Evolutionary conservation across 2,113 vertebrate species (phyloP), one percentile per base, ranked within the genome.

Genomic region (Lichenostomus cassidix): DNA sequence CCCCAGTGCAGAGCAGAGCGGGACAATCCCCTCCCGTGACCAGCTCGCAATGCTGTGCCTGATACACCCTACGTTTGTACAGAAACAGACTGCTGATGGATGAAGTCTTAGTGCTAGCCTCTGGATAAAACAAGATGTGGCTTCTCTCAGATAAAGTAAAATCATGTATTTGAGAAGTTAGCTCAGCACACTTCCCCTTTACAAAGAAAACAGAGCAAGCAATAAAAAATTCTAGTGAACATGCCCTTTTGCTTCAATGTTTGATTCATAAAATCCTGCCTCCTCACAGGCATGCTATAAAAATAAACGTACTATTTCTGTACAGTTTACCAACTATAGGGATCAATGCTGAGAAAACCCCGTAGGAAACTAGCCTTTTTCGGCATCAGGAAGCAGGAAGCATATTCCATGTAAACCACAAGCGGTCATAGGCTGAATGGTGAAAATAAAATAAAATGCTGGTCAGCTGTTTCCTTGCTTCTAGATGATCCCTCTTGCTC

Each of bases 371-470:
- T 10, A 83, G 18, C 33, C 15, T 83, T 90, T 65, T 16, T 0
- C 1, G 65, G 3, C 78, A 81, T 21, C 20, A 0, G 21, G 33
- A 73, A 87, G 77, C 55, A 83, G 56, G 44, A 81, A 74, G 42
- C 3, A 1, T 59, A 82, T 55, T 82, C 82, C 65, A 15, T 31
- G 10, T 62, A 78, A 83, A 71, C 21, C 50, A 80, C 37, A 83
- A 80, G 55, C 24, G 11, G 20, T 63, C 41, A 90, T 5, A 60
- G n/a, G 21, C 20, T 83, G 47, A 87, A 83, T 46, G 23, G 42
- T n/a, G 39, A 87, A 46, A 92, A 83, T 55, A 89, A 83, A 87
- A 86, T 47, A 2, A 55, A 91, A 89, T 39, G 58, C 56, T 58
- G 24, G 21, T 58, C 76, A 75, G 59, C 28, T 15, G 3, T 65